phyloP scores from a whole-genome alignment of 2,113 vertebrate species.

The Platichthys stellatus region DNA sequence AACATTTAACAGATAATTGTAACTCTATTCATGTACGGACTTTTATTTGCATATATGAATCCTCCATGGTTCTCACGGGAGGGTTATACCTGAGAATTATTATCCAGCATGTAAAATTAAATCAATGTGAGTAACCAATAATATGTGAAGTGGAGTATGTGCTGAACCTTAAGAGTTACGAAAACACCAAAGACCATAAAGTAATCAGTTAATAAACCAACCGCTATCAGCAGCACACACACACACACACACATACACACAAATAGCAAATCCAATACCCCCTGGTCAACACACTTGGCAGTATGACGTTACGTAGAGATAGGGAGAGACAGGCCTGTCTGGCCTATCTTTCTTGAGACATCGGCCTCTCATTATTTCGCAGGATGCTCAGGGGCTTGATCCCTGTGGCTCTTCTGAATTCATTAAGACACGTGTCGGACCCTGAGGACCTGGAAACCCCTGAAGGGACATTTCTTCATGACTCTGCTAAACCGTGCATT shows the following conservation, averaged over 20 bases:
- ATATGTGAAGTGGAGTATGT: not conserved
- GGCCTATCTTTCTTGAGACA: conserved; percentile 2
- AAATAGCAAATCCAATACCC: not conserved
- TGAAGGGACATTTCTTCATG: conserved; percentile 19
- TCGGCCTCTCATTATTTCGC: conserved; percentile 46
- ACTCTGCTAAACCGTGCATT: conserved; percentile 9
- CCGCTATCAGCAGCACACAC: not conserved
- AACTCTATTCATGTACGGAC: too few relatives aligned
- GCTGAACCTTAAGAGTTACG: not conserved
- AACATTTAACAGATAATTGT: too few relatives aligned
- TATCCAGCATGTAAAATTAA: not conserved
- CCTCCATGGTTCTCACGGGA: not conserved
- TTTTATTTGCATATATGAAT: not conserved
- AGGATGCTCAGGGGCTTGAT: conserved; percentile 33
- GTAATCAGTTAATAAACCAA: conserved; percentile 6
- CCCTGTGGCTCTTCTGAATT: conserved; percentile 47
- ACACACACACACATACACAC: not conserved
- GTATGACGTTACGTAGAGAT: conserved; percentile 48
- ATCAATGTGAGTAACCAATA: not conserved
- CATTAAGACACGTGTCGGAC: conserved; percentile 47
- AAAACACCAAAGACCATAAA: not conserved
- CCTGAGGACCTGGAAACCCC: conserved; percentile 33
- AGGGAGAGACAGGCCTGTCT: conserved; percentile 51
- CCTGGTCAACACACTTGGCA: conserved; percentile 40
- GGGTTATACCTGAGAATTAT: not conserved